Base-by-base conservation (phyloP, 2,113 vertebrate species). In the Podiceps cristatus region DNA sequence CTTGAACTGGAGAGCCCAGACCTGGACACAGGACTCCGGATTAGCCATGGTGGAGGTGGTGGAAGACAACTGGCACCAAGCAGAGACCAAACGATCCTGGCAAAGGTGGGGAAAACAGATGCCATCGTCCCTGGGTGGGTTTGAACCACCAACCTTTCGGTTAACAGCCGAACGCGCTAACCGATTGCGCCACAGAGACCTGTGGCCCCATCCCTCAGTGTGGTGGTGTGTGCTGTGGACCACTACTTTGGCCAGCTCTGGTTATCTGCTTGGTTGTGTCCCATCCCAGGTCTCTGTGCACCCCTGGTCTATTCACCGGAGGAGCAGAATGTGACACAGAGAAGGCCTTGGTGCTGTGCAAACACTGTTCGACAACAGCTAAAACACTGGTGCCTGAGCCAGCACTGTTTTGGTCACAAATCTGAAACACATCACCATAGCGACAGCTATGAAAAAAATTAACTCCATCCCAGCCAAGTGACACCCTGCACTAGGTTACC, bases 71-170 rank as follows among this genome's bases (percentile, higher is more conserved):
- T 4, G 4, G 18, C 28, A 72, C 11, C 52, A 62, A 71, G 29
- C 29, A 49, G 28, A 50, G 10, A 16, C 5, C 11, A 49, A 66
- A 53, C 11, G 25, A 40, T 47, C 31, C 49, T 60, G 25, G 4
- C 20, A 73, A 72, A n/a, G 12, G 22, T 33, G 7, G 8, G 24
- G 14, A 72, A 55, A 18, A 40, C 9, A 62, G 35, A 5, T n/a
- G 11, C 15, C 5, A 1, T 9, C 25, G 0, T 96, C 95, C 59
- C 27, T 97, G 97, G 83, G 88, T 97, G 95, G 94, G 90, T 90
- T 98, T 44, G 71, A 98, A 96, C 89, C 96, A 98, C 91, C 96
- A 97, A 86, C 85, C 83, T 97, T 97, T 96, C 94, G 69, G 91
- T 97, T 98, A 98, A 96, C 86, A 98, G 94, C 95, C 49, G 59